Base-by-base conservation (phyloP, 2,113 vertebrate species). In the Muscicapa adusta region DNA sequence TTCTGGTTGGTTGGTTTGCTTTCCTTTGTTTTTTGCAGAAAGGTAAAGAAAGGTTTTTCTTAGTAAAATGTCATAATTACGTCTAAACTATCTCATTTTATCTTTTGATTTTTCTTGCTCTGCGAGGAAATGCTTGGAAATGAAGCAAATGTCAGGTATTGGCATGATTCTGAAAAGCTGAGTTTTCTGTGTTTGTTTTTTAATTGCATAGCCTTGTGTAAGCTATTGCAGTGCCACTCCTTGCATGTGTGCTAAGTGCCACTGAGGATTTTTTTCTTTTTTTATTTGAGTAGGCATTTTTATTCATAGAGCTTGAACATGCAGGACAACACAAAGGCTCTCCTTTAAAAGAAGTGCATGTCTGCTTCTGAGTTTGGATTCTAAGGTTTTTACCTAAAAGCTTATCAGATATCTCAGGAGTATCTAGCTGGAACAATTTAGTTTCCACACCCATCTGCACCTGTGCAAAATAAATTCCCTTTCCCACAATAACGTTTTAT, bases 381-480 rank as follows among this genome's bases (percentile, higher is more conserved):
- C 45, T 38, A 85, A 82, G 36, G 50, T 71, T 93, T 95, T 96
- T 82, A 61, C 62, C 48, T 68, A 45, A 83, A 70, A 94, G 61
- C 67, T 91, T 87, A 92, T 95, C 93, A 88, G 82, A 79, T 96
- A 67, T 79, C 79, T 92, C 67, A 85, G 40, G 62, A 87, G 28
- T 94, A 85, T 94, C 81, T 89, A 42, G 58, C 42, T 85, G 87
- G 94, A 91, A 85, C 74, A 91, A 23, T 75, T 95, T 62, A 76
- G 34, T 40, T 94, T 95, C 93, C 95, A 89, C 94, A 85, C 93
- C 93, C 93, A 58, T 95, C 78, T 96, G 89, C 94, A 94, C 94
- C 94, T 96, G 91, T 79, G 81, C 63, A 95, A 94, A 95, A 96
- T 82, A 91, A 91, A 60, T 73, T 90, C 50, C 58, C 33, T 92